phyloP scores from a whole-genome alignment of 2,888 invertebrate species.

The Steinernema scapterisci region DNA sequence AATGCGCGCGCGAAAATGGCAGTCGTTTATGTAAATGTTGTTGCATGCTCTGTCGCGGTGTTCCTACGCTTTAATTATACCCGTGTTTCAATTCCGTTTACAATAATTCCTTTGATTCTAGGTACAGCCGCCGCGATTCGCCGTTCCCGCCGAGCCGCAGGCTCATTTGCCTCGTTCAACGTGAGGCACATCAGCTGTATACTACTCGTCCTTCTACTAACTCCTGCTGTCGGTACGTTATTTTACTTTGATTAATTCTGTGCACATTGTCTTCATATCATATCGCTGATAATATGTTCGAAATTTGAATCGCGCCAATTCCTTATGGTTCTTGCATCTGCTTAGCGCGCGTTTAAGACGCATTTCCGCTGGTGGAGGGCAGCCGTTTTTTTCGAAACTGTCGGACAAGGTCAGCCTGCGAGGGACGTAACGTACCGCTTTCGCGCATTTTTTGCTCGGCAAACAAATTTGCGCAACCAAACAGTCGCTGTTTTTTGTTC shows the following conservation, averaged over 20 bases:
- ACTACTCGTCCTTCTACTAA: background rate
- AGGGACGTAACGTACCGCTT: constrained; percentile 22
- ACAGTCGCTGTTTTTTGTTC: background rate
- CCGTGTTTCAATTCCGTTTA: no score
- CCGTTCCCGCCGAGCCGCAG: constrained; percentile 1
- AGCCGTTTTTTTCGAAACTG: background rate
- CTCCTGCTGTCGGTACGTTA: background rate
- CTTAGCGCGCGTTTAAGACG: background rate
- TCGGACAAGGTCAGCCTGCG: constrained; percentile 7
- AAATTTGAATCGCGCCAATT: background rate
- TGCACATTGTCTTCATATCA: no score
- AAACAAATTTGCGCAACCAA: constrained; percentile 29
- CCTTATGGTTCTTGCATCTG: background rate
- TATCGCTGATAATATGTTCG: constrained; percentile 39
- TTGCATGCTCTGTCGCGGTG: background rate
- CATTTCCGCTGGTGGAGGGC: constrained; percentile 25
- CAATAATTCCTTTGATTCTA: background rate
- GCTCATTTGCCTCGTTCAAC: background rate
- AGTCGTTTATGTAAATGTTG: background rate
- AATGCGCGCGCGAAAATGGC: background rate
- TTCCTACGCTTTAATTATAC: background rate
- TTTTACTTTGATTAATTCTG: background rate
- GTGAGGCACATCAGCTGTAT: background rate
- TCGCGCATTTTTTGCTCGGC: constrained; percentile 4
- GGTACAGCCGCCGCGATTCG: background rate